Base-by-base conservation (phyloP, 2,888 invertebrate genomes). In the Amblyteles armatorius region DNA sequence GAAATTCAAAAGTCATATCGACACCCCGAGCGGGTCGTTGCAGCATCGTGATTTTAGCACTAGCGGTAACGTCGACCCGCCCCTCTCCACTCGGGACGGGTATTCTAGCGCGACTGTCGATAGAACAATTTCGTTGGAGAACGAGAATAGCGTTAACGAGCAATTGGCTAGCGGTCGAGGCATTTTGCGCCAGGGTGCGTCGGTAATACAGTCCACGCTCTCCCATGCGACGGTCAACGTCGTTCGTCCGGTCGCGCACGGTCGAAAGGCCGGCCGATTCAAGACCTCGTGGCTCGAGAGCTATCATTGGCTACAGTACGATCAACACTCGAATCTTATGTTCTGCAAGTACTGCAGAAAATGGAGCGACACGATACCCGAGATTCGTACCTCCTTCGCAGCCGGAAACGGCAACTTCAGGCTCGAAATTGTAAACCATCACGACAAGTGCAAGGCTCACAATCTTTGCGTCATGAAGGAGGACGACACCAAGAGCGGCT, bases 371-470 rank as follows among this genome's bases (percentile, higher is more conserved):
- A 95, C 95, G 29, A 94, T 96, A 88, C 96, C 96, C 16, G 96
- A 96, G 85, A 96, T 96, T 90, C 95, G 97, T 82, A 97, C 97
- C n/a, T 97, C 97, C 0, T 97, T 97, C 90, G 96, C 97, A n/a
- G 96, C 96, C 90, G 97, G 97, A 81, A 97, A 96, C 90, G 95
- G 96, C 68, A 97, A 97, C 93, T 97, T 97, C 94, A 95, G 97
- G 76, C 94, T 97, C 85, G 97, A 97, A 94, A 97, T 97, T 90
- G 96, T 97, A 68, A 97, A 97, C 92, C 97, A 97, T 93, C 97
- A 97, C 91, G 96, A 97, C 92, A 97, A 96, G 92, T 97, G 96
- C 92, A 97, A 97, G 93, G 97, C 97, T 48, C 97, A 97, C 92
- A 95, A 96, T 88, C 93, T 96, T 90, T 97, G 97, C 92, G 94